Percentiles rank a stretch among this genome's conserved stretches.
These are phyloP conservation scores for Muraenolepis orangiensis DNA, from an alignment of 2,797 vertebrate species.

Conservation along the genomic window DNA sequence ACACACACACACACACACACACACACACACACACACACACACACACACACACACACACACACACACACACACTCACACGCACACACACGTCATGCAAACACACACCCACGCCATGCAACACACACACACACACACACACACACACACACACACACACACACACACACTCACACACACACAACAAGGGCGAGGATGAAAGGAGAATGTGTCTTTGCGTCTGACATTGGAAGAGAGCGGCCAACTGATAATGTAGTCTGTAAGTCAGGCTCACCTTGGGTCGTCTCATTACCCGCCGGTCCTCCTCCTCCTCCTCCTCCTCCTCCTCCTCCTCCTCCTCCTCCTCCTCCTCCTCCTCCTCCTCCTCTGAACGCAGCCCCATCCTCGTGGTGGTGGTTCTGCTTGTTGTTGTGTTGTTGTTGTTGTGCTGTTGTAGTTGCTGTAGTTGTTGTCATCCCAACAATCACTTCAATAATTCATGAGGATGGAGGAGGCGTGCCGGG, in stretches of 20 bases:
- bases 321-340: constrained; percentile 48
- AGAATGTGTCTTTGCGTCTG: constrained; percentile 76
- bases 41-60: background rate
- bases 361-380: constrained; percentile 53
- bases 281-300: too few species aligned
- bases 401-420: constrained; percentile 26
- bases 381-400: too few species aligned
- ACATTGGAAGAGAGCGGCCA: constrained; percentile 74
- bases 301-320: constrained; percentile 42
- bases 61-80: constrained; percentile 27
- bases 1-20: constrained; percentile 27
- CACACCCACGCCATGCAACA: background rate
- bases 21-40: constrained; percentile 26
- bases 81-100: constrained; percentile 27
- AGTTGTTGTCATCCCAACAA: constrained; percentile 63
- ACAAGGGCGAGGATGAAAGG: constrained; percentile 74
- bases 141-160: constrained; percentile 16
- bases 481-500: constrained; percentile 60
- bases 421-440: constrained; percentile 8
- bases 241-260: constrained; percentile 76
- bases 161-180: constrained; percentile 33
- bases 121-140: constrained; percentile 4
- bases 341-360: constrained; percentile 50
- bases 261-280: constrained; percentile 75
- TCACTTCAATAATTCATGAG: constrained; percentile 74